Evolutionary conservation across 2,113 vertebrate species (phyloP).

Genomic region (Bucco capensis): DNA sequence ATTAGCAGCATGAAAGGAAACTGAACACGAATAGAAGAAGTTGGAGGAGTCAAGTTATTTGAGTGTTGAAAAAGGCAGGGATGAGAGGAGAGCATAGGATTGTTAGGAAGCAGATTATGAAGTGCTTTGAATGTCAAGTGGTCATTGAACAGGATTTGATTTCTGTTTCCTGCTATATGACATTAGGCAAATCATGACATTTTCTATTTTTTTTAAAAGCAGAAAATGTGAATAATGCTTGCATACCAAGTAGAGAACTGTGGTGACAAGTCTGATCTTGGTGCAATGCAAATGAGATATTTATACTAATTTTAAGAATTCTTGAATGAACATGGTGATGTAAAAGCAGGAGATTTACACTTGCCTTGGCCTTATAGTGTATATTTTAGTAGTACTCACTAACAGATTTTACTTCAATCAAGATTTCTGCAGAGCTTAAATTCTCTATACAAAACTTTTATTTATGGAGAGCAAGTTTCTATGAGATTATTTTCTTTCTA

Average conservation of each 20-base stretch:
- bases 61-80: background rate
- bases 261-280: background rate
- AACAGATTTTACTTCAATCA: conserved; percentile 23
- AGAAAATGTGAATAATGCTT: background rate
- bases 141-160: conserved; percentile 33
- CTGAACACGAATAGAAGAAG: background rate
- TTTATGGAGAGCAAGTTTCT: conserved; percentile 14
- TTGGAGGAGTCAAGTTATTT: background rate
- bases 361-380: background rate
- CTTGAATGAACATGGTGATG: background rate
- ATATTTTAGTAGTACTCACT: background rate
- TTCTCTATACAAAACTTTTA: background rate
- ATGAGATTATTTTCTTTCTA: background rate
- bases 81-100: background rate
- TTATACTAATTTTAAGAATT: conserved; percentile 7
- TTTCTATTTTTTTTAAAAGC: conserved; percentile 2
- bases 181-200: conserved; percentile 49
- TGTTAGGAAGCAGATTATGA: conserved; percentile 14
- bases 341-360: background rate
- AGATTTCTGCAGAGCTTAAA: background rate
- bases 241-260: background rate
- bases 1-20: background rate
- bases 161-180: conserved; percentile 45
- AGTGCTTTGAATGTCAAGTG: conserved; percentile 61
- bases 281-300: background rate